A percentile compares a stretch with the other conserved stretches of the same genome.
Conservation (phyloP, 2,797 vertebrate species). For the Psittacula echo region DNA sequence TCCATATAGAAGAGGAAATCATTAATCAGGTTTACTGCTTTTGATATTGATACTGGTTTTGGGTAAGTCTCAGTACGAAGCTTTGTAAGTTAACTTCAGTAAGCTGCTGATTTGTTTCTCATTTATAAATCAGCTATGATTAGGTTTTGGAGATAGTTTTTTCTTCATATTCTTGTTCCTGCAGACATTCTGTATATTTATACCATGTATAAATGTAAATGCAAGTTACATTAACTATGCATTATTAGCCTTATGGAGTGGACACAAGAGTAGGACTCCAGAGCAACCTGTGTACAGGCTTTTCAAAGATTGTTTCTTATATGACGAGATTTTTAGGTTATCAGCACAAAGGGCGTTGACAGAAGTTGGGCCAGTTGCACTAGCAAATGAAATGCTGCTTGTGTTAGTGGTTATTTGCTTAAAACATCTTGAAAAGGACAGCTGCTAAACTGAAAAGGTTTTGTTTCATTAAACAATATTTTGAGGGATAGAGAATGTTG, state of each 20-base stretch:
- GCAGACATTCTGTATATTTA: background rate
- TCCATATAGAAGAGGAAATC: constrained; percentile 26
- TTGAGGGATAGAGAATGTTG: background rate
- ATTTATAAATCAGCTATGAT: background rate
- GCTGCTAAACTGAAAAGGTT: background rate
- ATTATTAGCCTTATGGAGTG: background rate
- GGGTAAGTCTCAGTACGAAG: background rate
- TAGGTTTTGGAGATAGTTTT: background rate
- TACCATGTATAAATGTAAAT: background rate
- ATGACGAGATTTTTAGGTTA: background rate
- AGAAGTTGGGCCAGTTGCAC: background rate
- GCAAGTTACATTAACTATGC: background rate
- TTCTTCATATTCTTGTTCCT: background rate
- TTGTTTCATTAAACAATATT: background rate
- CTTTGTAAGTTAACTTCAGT: constrained; percentile 8
- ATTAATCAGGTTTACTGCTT: constrained; percentile 8
- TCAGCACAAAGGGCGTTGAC: background rate
- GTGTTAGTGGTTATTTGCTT: background rate
- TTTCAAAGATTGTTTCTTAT: background rate
- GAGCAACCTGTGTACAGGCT: background rate
- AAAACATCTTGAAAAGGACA: background rate
- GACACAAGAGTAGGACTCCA: background rate
- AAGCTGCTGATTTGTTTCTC: background rate
- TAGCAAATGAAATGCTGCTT: background rate
- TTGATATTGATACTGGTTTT: constrained; percentile 9